Conservation (phyloP, 37 sponge, comb jelly and placozoan species). For the Hormiphora californensis region DNA sequence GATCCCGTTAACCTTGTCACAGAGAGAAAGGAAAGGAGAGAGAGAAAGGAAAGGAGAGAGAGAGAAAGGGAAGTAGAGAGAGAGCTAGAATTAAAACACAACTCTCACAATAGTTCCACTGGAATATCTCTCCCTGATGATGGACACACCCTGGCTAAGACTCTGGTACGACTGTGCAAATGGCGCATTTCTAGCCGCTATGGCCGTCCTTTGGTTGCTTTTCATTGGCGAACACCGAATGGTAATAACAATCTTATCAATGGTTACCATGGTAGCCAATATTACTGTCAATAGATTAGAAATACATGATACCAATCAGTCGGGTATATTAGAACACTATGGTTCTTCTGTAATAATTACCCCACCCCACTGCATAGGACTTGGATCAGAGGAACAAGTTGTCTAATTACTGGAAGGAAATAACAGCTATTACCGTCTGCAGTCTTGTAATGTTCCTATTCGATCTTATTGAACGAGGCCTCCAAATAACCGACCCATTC, state of each 20-base stretch:
- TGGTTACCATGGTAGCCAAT: too few species aligned
- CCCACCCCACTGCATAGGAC: slow-evolving; percentile 12
- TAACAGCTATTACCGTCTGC: neutral
- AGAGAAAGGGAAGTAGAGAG: too few species aligned
- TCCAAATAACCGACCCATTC: slow-evolving; percentile 36
- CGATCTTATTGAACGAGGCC: slow-evolving; percentile 38
- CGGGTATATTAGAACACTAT: too few species aligned
- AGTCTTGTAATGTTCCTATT: slow-evolving; percentile 34
- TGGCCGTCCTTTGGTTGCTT: slow-evolving; percentile 36
- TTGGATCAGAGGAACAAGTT: slow-evolving; percentile 38
- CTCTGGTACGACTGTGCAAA: slow-evolving; percentile 9
- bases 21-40: too few species aligned
- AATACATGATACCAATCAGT: too few species aligned
- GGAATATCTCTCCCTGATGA: slow-evolving; percentile 28
- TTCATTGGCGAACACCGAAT: slow-evolving; percentile 44
- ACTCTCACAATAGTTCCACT: neutral
- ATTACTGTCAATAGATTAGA: too few species aligned
- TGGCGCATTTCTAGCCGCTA: slow-evolving; percentile 14
- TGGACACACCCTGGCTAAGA: slow-evolving; percentile 1
- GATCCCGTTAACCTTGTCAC: too few species aligned
- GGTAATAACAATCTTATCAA: too few species aligned
- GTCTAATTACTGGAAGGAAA: slow-evolving; percentile 50
- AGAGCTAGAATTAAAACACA: too few species aligned
- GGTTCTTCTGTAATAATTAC: too few species aligned
- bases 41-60: too few species aligned